Percentiles rank a stretch among this genome's conserved stretches.
These are phyloP conservation scores for Halcyon senegalensis DNA, from an alignment of 2,113 vertebrate species.

Conservation along the genomic window DNA sequence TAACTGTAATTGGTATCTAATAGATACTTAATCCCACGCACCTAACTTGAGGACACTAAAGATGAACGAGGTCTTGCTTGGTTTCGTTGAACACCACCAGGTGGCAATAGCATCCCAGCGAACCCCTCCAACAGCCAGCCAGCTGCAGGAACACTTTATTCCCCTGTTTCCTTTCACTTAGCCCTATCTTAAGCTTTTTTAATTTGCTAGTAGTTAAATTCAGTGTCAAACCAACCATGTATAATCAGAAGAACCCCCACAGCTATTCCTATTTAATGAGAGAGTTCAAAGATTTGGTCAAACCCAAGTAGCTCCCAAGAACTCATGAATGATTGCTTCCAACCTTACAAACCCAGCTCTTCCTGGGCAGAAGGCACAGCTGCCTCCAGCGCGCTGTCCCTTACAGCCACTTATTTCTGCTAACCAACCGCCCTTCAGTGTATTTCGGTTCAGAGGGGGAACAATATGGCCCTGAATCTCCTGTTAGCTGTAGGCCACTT, in stretches of 20 bases:
- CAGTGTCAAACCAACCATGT: neutral
- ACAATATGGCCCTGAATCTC: neutral
- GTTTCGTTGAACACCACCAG: constrained; percentile 47
- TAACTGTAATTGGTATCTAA: neutral
- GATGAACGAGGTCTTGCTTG: neutral
- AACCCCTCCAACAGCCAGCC: neutral
- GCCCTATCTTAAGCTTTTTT: neutral
- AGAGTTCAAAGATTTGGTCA: neutral
- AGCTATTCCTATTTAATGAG: neutral
- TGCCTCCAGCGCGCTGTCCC: neutral
- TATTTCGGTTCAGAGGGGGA: neutral
- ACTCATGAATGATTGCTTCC: neutral
- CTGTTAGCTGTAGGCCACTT: neutral
- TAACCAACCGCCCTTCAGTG: rapidly evolving
- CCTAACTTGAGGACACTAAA: rapidly evolving
- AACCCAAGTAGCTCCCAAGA: neutral
- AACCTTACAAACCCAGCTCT: neutral
- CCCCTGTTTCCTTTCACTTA: neutral
- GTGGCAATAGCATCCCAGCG: constrained; percentile 60
- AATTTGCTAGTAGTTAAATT: neutral
- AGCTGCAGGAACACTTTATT: rapidly evolving
- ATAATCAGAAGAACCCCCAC: neutral
- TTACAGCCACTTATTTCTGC: neutral
- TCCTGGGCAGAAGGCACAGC: rapidly evolving
- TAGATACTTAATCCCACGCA: neutral